phyloP scores from a whole-genome alignment of 2,888 invertebrate genomes.

The Cryptophagus acutangulus region DNA sequence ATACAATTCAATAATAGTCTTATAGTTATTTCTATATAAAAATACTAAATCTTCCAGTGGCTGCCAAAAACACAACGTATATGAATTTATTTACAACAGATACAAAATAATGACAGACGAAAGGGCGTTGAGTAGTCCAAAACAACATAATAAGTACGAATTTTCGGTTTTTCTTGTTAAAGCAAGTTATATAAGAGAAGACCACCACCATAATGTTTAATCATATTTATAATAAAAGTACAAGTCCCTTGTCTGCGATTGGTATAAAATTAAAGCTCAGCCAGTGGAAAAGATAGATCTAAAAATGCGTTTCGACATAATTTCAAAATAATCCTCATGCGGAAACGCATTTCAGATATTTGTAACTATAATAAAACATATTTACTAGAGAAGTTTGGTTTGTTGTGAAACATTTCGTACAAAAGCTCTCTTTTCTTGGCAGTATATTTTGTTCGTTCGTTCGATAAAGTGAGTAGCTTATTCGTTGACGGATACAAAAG shows the following conservation, averaged over 20 bases:
- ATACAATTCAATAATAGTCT: conserved; percentile 45
- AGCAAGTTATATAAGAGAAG: conserved; percentile 31
- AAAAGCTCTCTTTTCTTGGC: too few relatives aligned
- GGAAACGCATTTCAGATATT: conserved; percentile 1
- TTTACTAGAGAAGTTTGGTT: not conserved
- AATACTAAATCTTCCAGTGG: conserved; percentile 47
- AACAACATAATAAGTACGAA: conserved; percentile 17
- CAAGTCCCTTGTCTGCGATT: conserved; percentile 38
- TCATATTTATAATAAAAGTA: conserved; percentile 21
- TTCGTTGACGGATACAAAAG: conserved; percentile 35
- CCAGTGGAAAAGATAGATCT: conserved; percentile 47
- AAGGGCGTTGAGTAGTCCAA: conserved; percentile 29
- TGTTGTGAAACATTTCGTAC: not conserved
- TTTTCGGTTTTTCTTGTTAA: conserved; percentile 23
- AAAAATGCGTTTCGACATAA: conserved; percentile 32
- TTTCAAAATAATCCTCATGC: too few relatives aligned
- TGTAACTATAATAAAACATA: not conserved
- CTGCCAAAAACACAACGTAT: conserved; percentile 33
- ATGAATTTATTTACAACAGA: conserved; percentile 37
- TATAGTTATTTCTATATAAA: conserved; percentile 41
- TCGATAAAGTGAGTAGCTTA: conserved; percentile 25
- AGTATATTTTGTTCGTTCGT: not conserved
- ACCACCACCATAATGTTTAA: conserved; percentile 42
- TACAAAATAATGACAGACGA: conserved; percentile 29
- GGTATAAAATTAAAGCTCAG: conserved; percentile 33